Base-by-base conservation (phyloP, 2,888 invertebrate species). In the Stenodema calcarata region DNA sequence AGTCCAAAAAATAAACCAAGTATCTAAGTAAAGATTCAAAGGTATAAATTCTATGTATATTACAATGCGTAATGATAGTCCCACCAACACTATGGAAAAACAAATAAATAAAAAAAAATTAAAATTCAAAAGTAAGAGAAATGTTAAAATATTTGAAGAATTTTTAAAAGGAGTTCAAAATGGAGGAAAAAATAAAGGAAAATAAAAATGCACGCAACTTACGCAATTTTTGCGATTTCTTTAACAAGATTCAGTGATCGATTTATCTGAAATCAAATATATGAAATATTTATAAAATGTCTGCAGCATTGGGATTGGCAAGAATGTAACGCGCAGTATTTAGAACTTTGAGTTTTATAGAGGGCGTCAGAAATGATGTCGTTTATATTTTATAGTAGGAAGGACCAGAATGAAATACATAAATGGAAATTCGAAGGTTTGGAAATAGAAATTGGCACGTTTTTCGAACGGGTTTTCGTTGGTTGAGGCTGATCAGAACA, bases 261-360 rank as follows among this genome's bases (percentile, higher is more conserved):
- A 88, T 81, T 86, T 54, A 86, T 88, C 88, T 88, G 88, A 88
- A 88, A 88, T 85, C 88, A 88, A 87, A 88, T 88, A 88, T 88
- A 88, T 87, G 85, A 87, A 82, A 82, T 75, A 30, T 87, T 82
- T 87, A 69, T 82, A 81, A 86, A 50, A 79, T 35, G 44, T 30
- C 41, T 54, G 54, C 41, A 41, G 44, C 18, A 80, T 14, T 30
- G 27, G 28, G 14, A 23, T 23, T 44, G 80, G 28, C 28, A 30
- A 54, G 54, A 54, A 80, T 54, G 80, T 35, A 54, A 28, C 54
- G 54, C 50, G 80, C 54, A 44, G 16, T 30, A 28, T 70, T 73
- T 42, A 42, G 14, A 42, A 18, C 23, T 54, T 62, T 62, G 11
- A 62, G 62, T 62, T 62, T 62, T 62, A 23, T 62, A n/a, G n/a